A percentile compares a stretch with the other conserved stretches of the same genome.
These are phyloP conservation scores for Triops longicaudatus DNA, from an alignment of 1,140 invertebrate genomes.

Conservation along the genomic window DNA sequence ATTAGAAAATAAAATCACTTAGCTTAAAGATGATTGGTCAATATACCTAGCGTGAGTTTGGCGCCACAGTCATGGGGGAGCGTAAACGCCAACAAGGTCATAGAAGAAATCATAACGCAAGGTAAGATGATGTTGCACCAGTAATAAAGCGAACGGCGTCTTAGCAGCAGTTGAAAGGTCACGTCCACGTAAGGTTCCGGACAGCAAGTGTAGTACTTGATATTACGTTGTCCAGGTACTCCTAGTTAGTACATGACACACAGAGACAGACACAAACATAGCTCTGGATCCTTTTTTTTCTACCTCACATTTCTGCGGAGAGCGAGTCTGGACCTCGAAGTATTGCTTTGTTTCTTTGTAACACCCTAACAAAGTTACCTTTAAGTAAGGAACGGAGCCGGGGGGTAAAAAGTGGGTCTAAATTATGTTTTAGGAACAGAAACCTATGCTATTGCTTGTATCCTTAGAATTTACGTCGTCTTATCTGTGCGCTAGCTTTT, in stretches of 20 bases:
- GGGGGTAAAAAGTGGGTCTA: no score
- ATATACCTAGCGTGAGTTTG: slow-evolving; percentile 56
- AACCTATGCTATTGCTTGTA: no score
- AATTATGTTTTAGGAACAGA: no score
- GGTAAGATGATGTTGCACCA: slow-evolving; percentile 62
- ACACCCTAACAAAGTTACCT: not conserved
- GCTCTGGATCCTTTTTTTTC: not conserved
- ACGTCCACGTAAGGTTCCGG: slow-evolving; percentile 54
- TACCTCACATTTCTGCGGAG: not conserved
- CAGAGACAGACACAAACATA: slow-evolving; percentile 4
- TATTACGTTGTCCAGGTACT: slow-evolving; percentile 42
- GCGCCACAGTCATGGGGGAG: slow-evolving; percentile 59
- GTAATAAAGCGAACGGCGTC: slow-evolving; percentile 57
- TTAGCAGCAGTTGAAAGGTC: slow-evolving; percentile 55
- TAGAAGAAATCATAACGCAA: slow-evolving; percentile 57
- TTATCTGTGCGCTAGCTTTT: no score
- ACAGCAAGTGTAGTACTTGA: slow-evolving; percentile 46
- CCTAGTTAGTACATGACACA: slow-evolving; percentile 34
- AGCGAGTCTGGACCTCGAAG: slow-evolving; percentile 13
- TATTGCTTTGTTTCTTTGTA: not conserved
- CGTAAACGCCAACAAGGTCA: slow-evolving; percentile 58
- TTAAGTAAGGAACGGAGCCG: no score
- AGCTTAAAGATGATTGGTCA: slow-evolving; percentile 25
- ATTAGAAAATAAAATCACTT: slow-evolving; percentile 2
- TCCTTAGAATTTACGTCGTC: not conserved